Base-by-base conservation (phyloP, 2,888 invertebrate genomes). In the Pristionchus entomophagus region DNA sequence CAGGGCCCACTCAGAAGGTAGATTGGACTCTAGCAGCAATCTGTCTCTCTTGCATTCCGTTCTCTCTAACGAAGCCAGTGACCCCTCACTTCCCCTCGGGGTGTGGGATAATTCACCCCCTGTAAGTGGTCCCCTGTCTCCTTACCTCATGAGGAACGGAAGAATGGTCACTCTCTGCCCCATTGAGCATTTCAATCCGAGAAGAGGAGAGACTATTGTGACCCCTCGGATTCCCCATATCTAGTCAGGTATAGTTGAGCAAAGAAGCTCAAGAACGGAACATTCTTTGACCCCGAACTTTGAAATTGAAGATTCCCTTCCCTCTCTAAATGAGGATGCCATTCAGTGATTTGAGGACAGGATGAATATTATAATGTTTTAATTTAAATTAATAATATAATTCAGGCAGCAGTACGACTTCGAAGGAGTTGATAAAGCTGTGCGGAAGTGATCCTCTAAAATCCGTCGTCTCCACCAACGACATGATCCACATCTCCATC, bases 91-190 rank as follows among this genome's bases (percentile, higher is more conserved):
- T 8, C 22, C 22, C 22, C 77, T 5, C 19, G 26, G 22, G 56
- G n/a, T 56, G 26, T 8, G 26, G 59, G 26, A 22, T 51, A 51
- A 51, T 49, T 51, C 41, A 41, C 45, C 41, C 41, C 14, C n/a
- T n/a, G n/a, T n/a, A n/a, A n/a, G n/a, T n/a, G n/a, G n/a, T 8
- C n/a, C n/a, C n/a, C 73, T 73, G 35, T 26, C 41, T 73, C 73
- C n/a, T 22, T 38, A 17, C 14, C 56, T 56, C 22, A 56, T 5
- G 56, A 56, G n/a, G 56, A 59, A 59, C 38, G 45, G 82, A 38
- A 59, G 53, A 82, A 59, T 82, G 82, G 82, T 59, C 82, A 59
- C 82, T 59, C 82, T 53, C 56, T 38, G 56, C 56, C 45, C 82
- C 82, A 82, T 59, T 82, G 82, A 56, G 59, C 56, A 56, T 82